phyloP scores from a whole-genome alignment of 2,113 vertebrate genomes.

The Centropus bengalensis region DNA sequence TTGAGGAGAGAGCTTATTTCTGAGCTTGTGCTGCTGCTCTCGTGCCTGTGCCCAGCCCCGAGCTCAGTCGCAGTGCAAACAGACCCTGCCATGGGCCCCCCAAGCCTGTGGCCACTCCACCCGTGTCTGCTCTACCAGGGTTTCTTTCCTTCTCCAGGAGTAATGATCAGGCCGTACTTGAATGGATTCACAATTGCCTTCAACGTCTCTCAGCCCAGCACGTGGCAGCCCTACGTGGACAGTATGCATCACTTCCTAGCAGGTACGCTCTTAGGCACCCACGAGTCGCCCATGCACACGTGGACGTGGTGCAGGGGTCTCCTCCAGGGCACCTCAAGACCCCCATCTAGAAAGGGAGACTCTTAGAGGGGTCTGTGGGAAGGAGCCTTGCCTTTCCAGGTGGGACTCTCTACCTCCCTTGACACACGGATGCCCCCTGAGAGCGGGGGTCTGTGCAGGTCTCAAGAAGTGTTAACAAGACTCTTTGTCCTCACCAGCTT shows the following conservation, averaged over 20 bases:
- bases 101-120: not conserved
- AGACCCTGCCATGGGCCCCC: not conserved
- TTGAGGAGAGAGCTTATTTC: not conserved
- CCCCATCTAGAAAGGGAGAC: not conserved
- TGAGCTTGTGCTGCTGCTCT: not conserved
- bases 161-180: conserved; percentile 91
- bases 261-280: conserved; percentile 76
- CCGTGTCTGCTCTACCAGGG: not conserved
- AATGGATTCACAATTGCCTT: conserved; percentile 87
- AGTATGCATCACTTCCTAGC: conserved; percentile 87
- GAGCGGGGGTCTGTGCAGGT: not conserved
- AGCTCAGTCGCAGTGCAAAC: rapidly evolving
- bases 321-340: not conserved
- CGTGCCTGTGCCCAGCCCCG: rapidly evolving
- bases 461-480: not conserved
- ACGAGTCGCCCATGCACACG: too few species aligned
- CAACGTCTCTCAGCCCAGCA: conserved; percentile 84
- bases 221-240: conserved; percentile 88
- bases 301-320: rapidly evolving
- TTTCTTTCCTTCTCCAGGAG: conserved; percentile 82
- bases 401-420: not conserved
- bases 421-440: rapidly evolving
- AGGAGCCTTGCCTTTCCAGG: not conserved
- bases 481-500: conserved; percentile 77
- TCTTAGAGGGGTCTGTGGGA: not conserved